These are phyloP conservation scores for Spatula clypeata DNA, from an alignment of 2,797 vertebrate genomes.

Conservation along the genomic window DNA sequence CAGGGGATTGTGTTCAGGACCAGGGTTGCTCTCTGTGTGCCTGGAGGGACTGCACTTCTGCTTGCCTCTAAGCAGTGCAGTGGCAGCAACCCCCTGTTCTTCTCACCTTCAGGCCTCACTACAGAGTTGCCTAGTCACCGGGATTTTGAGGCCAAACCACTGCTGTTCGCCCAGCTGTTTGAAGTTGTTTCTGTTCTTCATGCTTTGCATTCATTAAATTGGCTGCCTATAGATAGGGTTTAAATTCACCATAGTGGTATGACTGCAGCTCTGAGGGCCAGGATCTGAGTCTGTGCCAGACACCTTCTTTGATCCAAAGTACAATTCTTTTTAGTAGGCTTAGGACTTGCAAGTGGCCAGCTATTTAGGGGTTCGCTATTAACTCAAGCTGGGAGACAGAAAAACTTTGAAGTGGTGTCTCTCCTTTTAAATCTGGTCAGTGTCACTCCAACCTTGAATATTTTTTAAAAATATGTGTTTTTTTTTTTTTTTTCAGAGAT, in stretches of 20 bases:
- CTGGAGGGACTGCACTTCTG: neutral
- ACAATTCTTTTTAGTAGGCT: neutral
- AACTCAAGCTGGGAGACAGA: neutral
- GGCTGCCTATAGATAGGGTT: neutral
- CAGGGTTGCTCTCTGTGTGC: neutral
- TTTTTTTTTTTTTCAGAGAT: neutral
- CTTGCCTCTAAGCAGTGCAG: neutral
- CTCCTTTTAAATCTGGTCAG: neutral
- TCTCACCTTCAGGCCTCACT: neutral
- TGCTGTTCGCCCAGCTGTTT: neutral
- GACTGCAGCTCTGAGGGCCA: neutral
- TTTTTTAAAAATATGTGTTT: neutral
- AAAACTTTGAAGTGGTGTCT: constrained; percentile 36
- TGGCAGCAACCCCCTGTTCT: neutral
- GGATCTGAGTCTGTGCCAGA: neutral
- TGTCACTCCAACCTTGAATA: neutral
- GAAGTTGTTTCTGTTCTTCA: neutral
- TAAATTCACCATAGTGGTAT: neutral
- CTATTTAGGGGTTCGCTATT: neutral
- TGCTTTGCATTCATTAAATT: neutral
- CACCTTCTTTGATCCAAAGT: neutral
- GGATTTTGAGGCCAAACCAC: neutral
- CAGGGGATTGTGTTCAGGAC: rapidly evolving
- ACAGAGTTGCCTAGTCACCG: neutral
- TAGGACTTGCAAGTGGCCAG: neutral